Base-by-base conservation (phyloP, 2,888 invertebrate genomes). In the Drosophila tanythrix region DNA sequence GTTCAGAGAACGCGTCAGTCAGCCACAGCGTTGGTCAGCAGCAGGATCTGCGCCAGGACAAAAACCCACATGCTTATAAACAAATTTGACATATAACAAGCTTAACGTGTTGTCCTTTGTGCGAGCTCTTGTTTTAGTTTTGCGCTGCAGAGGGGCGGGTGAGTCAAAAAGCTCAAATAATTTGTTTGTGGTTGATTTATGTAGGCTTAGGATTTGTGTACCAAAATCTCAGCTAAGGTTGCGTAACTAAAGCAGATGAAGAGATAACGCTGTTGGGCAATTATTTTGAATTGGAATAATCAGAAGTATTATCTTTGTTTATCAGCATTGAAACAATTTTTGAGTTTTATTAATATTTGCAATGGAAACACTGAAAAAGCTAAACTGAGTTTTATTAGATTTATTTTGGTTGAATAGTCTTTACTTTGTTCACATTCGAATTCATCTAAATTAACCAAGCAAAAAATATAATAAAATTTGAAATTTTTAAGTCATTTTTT, bases 61-160 rank as follows among this genome's bases (percentile, higher is more conserved):
- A 40, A 21, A 36, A 56, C 46, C 46, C 75, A 74, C 64, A 77
- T 73, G 50, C 74, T 74, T 74, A 76, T 87, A 81, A 79, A 89
- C 83, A 82, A 83, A 83, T 84, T 86, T 85, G 81, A 83, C 89
- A 88, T 87, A 73, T 87, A 81, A 79, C 84, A 79, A 89, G 87
- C 89, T 85, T 85, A 89, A 79, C 89, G 83, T 85, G 74, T 74
- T 87, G 83, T 78, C 76, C 86, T 79, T 74, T 74, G 70, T 70
- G 62, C 38, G 53, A 53, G 67, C 71, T 53, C 66, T 62, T 63
- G 70, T 76, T 70, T 72, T 38, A 66, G 46, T 70, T 52, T 51
- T 35, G 25, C 57, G 11, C 31, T 31, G 36, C 25, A 18, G 62
- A 25, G 50, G 59, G 40, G 7, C 3, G 55, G 40, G 31, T 33